A percentile compares a stretch with the other conserved stretches of the same genome.
Conservation (phyloP, 2,888 invertebrate species). For the Apomyelois bistriatella region DNA sequence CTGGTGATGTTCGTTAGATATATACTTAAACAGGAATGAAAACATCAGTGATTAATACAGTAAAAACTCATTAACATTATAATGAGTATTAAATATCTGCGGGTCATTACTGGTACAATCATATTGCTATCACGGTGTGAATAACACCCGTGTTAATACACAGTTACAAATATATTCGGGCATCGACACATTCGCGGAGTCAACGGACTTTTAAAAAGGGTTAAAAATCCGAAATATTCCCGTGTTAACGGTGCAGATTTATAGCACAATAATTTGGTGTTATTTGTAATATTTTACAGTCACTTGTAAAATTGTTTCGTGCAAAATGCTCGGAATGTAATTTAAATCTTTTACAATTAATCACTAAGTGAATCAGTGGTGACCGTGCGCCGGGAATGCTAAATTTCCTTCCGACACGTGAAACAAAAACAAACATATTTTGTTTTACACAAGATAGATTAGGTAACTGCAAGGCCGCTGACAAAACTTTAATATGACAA, state of each 20-base stretch:
- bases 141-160: neutral
- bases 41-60: neutral
- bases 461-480: neutral
- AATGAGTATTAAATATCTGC: neutral
- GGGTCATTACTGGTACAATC: neutral
- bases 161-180: conserved; percentile 1
- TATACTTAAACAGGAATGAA: too few relatives aligned
- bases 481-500: neutral
- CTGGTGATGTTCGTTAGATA: too few relatives aligned
- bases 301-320: conserved; percentile 10
- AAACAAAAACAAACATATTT: neutral
- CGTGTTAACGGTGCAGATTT: conserved; percentile 4
- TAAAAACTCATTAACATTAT: neutral
- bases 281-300: conserved; percentile 8
- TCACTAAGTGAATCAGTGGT: conserved; percentile 6
- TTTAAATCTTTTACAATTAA: conserved; percentile 7
- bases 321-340: neutral
- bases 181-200: conserved; percentile 6
- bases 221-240: conserved; percentile 6
- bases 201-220: conserved; percentile 10
- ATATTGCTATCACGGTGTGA: neutral
- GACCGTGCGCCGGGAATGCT: neutral
- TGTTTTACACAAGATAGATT: neutral
- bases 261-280: conserved; percentile 10
- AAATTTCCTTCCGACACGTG: conserved; percentile 5